A percentile compares a stretch with the other conserved stretches of the same genome.
phyloP scores from a whole-genome alignment of 1,140 invertebrate species.

The Pogonomyrmex californicus region DNA sequence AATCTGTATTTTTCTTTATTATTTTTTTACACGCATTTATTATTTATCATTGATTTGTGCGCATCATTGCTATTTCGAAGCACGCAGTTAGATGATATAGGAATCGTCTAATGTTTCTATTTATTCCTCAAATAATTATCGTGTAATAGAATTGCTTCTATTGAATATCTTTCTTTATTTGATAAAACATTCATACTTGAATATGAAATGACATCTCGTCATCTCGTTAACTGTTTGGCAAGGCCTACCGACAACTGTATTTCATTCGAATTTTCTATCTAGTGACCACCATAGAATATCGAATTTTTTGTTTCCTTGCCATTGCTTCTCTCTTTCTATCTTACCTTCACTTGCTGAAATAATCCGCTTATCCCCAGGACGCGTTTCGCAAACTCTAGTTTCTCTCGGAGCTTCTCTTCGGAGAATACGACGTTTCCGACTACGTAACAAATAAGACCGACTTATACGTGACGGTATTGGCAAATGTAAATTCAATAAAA shows the following conservation, averaged over 20 bases:
- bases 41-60: not conserved
- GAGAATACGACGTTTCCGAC: not conserved
- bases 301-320: not conserved
- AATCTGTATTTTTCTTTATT: not conserved
- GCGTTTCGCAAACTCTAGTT: not conserved
- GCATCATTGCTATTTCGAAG: too few relatives aligned
- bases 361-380: not conserved
- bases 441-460: constrained; percentile 28
- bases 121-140: not conserved
- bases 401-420: not conserved
- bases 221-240: not conserved
- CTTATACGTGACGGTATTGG: not conserved
- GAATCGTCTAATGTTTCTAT: not conserved
- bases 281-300: not conserved
- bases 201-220: constrained; percentile 51
- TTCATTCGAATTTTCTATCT: not conserved
- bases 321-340: not conserved
- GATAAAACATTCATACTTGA: constrained; percentile 32
- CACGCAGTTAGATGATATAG: not conserved
- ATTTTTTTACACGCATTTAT: not conserved
- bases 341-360: not conserved
- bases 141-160: not conserved
- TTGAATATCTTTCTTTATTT: not conserved
- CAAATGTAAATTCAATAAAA: constrained; percentile 43
- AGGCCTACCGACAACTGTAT: not conserved